Evolutionary conservation across 2,888 invertebrate genomes (phyloP).

Genomic region (Tineola bisselliella): DNA sequence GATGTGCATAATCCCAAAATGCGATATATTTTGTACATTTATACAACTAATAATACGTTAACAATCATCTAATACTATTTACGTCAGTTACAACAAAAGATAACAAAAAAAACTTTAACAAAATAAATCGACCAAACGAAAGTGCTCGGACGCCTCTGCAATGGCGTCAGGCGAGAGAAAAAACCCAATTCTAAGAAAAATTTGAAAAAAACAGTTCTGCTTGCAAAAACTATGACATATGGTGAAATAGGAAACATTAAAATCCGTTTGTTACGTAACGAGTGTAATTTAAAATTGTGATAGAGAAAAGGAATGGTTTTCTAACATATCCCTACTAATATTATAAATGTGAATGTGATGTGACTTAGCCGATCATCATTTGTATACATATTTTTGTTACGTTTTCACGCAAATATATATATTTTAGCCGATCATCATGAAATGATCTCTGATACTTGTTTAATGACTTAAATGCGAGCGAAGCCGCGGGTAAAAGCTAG

Average conservation of each 20-base stretch:
- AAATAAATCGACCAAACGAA: conserved; percentile 9
- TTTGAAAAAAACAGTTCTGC: conserved; percentile 5
- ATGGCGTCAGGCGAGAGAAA: conserved; percentile 6
- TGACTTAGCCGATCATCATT: too few relatives aligned
- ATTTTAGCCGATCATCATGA: too few relatives aligned
- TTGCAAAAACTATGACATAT: conserved; percentile 13
- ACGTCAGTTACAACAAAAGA: not conserved
- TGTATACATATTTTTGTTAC: too few relatives aligned
- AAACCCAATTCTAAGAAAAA: not conserved
- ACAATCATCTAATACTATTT: not conserved
- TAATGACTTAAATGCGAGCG: too few relatives aligned
- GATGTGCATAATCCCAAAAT: too few relatives aligned
- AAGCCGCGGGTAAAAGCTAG: too few relatives aligned
- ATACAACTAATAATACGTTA: too few relatives aligned
- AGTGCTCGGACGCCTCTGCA: conserved; percentile 9
- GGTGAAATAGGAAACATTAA: conserved; percentile 13
- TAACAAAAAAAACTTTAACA: not conserved
- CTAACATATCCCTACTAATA: not conserved
- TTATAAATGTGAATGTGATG: too few relatives aligned
- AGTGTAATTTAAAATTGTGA: conserved; percentile 14
- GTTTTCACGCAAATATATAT: too few relatives aligned
- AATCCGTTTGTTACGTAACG: conserved; percentile 14
- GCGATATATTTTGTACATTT: too few relatives aligned
- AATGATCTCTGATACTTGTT: too few relatives aligned
- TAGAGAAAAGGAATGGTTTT: not conserved